These are phyloP conservation scores for Oxyscelio sp. DNA, from an alignment of 2,888 invertebrate species.

Conservation along the genomic window DNA sequence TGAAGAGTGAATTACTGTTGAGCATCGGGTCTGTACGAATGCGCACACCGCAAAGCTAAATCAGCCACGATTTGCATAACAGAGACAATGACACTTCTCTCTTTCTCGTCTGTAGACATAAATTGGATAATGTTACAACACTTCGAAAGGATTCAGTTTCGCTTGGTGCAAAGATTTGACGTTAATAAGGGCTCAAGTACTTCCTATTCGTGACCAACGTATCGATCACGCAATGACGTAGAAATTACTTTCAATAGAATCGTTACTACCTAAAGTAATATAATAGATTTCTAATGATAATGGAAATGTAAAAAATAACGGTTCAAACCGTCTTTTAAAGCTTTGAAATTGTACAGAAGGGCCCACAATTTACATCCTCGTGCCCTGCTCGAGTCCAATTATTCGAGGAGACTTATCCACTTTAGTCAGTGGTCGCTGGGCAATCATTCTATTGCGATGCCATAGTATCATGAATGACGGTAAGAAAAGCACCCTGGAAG, in stretches of 20 bases:
- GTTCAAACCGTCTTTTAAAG: too few relatives aligned
- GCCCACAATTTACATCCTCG: conserved; percentile 76
- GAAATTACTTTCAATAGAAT: conserved; percentile 43
- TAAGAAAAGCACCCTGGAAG: conserved; percentile 84
- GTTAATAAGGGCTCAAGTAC: conserved; percentile 67
- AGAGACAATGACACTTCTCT: too few relatives aligned
- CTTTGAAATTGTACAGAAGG: conserved; percentile 67
- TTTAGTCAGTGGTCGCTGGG: conserved; percentile 85
- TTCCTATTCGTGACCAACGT: conserved; percentile 46
- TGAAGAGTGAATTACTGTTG: too few relatives aligned
- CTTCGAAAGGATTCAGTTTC: too few relatives aligned
- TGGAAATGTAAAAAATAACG: too few relatives aligned
- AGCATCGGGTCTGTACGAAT: too few relatives aligned
- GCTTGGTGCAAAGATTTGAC: conserved; percentile 62
- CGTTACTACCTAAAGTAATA: too few relatives aligned
- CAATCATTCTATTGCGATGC: conserved; percentile 87
- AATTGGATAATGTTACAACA: too few relatives aligned
- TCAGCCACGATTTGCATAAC: too few relatives aligned
- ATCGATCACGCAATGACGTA: conserved; percentile 37
- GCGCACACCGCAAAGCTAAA: too few relatives aligned
- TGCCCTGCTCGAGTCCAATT: conserved; percentile 84
- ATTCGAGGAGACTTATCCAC: conserved; percentile 86
- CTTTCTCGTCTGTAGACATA: too few relatives aligned
- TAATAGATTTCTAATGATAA: too few relatives aligned
- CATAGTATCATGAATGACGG: conserved; percentile 85